These are phyloP conservation scores for Andrena bicolor DNA, from an alignment of 2,888 invertebrate species.

Conservation along the genomic window DNA sequence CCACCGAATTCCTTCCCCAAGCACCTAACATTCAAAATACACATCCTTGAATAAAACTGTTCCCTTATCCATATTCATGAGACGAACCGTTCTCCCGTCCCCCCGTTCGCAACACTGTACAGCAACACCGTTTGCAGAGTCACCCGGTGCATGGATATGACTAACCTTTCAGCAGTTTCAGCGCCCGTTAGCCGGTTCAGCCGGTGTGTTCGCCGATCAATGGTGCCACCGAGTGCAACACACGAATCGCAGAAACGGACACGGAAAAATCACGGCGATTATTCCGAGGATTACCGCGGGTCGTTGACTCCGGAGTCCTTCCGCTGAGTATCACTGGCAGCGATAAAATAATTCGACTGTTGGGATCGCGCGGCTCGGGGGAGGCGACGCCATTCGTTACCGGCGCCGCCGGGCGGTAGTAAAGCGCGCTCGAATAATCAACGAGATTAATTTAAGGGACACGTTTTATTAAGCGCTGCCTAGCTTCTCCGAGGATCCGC, in stretches of 20 bases:
- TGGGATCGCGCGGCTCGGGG: neutral
- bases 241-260: conserved; percentile 52
- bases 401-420: neutral
- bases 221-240: conserved; percentile 49
- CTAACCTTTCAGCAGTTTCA: conserved; percentile 45
- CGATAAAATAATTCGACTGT: conserved; percentile 39
- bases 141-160: conserved; percentile 52
- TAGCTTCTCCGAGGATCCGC: too few species aligned
- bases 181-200: conserved; percentile 52
- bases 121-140: conserved; percentile 14
- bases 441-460: neutral
- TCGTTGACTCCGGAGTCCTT: conserved; percentile 45
- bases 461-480: neutral
- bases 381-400: conserved; percentile 8
- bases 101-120: neutral
- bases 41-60: conserved; percentile 7
- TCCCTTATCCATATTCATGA: conserved; percentile 6
- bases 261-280: conserved; percentile 47
- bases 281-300: conserved; percentile 42
- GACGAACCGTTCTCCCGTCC: neutral
- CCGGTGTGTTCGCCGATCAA: conserved; percentile 55
- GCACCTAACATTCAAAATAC: too few species aligned
- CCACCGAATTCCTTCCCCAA: too few species aligned
- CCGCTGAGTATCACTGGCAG: conserved; percentile 44
- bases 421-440: conserved; percentile 15